Percentiles rank a stretch among this genome's conserved stretches.
Evolutionary conservation across 2,888 invertebrate species (phyloP).

Genomic region (Linnaemya vulpina): DNA sequence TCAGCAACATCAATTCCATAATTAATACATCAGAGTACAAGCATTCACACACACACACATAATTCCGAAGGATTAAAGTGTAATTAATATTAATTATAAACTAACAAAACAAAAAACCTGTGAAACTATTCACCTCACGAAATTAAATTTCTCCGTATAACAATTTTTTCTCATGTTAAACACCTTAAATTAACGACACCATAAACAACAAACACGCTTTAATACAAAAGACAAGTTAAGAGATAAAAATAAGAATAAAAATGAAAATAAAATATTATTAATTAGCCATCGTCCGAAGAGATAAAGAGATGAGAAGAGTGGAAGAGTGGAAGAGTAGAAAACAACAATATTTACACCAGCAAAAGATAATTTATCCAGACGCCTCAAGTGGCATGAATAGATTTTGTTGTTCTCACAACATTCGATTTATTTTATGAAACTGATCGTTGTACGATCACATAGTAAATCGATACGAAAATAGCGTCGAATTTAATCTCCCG

Average conservation of each 20-base stretch:
- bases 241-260: no score
- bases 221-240: conserved; percentile 43
- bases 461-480: conserved; percentile 38
- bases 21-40: conserved; percentile 5
- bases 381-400: conserved; percentile 47
- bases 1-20: neutral
- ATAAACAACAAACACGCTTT: conserved; percentile 35
- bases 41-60: neutral
- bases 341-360: conserved; percentile 60
- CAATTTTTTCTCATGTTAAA: conserved; percentile 42
- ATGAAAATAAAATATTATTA: conserved; percentile 41
- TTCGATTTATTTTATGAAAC: conserved; percentile 58
- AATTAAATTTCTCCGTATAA: conserved; percentile 22
- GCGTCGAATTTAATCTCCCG: conserved; percentile 58
- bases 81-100: conserved; percentile 56
- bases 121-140: conserved; percentile 54
- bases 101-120: conserved; percentile 37
- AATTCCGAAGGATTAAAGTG: conserved; percentile 41
- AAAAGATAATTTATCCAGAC: conserved; percentile 58
- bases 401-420: conserved; percentile 60
- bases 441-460: conserved; percentile 30
- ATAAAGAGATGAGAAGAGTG: neutral
- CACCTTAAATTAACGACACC: conserved; percentile 62
- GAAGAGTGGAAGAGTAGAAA: neutral
- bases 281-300: conserved; percentile 46